Base-by-base conservation (phyloP, 1,140 invertebrate genomes). In the Rhysida immarginata region DNA sequence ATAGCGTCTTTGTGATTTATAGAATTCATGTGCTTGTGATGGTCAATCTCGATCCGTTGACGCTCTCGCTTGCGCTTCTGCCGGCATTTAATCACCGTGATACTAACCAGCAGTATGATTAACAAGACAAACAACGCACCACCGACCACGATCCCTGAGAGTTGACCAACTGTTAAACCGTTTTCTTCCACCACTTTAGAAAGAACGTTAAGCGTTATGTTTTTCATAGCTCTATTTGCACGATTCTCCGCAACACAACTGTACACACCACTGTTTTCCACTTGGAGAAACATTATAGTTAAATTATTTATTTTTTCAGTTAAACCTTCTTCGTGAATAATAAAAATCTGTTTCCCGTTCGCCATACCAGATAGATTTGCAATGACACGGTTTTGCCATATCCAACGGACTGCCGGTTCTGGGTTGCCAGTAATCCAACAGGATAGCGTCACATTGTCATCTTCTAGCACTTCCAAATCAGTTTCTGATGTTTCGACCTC, bases 181-280 rank as follows among this genome's bases (percentile, higher is more conserved):
- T 53, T 42, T 43, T 56, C 13, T 69, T 67, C 18, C 77, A 74
- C 18, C 78, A 76, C 29, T 14, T 51, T 51, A 8, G 49, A 5
- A 13, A 13, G 5, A 3, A 87, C 78, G 1, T 76, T 73, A 56
- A 87, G 70, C 42, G 78, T 82, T 21, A 87, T 78, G 61, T 78
- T 79, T 27, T 79, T 78, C 66, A 83, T 78, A 1, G 78, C 79
- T 61, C 76, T 77, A 0, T 84, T 84, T 8, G 84, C 85, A 68
- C 80, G 78, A 65, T 86, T 88, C 65, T 84, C 82, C 0, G 83
- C 84, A 21, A 76, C 74, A 64, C 85, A 88, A 8, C 76, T 77
- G 66, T 85, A 87, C 16, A 77, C 71, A 25, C 83, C 83, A 21
- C 81, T 75, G 67, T 88, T 84, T 66, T 79, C 77, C 29, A 78